Evolutionary conservation across 2,113 vertebrate genomes (phyloP).

Genomic region (Myiagra hebetior): DNA sequence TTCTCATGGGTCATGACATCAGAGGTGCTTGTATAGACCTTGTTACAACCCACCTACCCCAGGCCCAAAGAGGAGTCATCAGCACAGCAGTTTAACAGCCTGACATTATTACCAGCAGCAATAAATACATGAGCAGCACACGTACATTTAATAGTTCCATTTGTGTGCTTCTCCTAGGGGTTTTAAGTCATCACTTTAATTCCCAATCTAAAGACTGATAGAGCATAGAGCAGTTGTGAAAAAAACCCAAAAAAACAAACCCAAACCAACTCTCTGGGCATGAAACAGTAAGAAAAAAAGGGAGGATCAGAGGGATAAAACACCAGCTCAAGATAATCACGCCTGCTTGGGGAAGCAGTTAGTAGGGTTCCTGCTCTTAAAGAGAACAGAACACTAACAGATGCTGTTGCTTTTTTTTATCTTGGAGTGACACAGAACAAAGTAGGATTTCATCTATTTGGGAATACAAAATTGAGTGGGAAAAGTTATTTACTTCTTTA

Average conservation of each 20-base stretch:
- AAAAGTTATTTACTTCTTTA: neutral
- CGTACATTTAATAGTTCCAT: neutral
- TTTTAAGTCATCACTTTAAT: slow-evolving; percentile 10
- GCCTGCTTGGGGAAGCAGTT: neutral
- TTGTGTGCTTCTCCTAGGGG: neutral
- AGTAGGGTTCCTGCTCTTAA: neutral
- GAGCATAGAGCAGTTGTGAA: neutral
- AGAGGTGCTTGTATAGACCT: slow-evolving; percentile 98
- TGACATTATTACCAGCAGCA: neutral
- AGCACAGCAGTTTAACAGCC: neutral
- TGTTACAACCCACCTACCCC: slow-evolving; percentile 94
- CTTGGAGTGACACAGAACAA: neutral
- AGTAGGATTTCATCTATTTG: neutral
- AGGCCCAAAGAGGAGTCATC: slow-evolving; percentile 11
- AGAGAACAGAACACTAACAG: neutral
- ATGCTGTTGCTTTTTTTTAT: neutral
- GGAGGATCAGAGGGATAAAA: neutral
- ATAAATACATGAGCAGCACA: neutral
- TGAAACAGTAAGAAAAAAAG: neutral
- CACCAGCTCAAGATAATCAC: neutral
- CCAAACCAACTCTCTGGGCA: neutral
- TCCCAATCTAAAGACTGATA: neutral
- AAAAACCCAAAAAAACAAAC: neutral
- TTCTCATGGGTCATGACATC: slow-evolving; percentile 99
- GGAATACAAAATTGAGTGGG: neutral